These are phyloP conservation scores for Helleia helle DNA, from an alignment of 2,888 invertebrate species.

Conservation along the genomic window DNA sequence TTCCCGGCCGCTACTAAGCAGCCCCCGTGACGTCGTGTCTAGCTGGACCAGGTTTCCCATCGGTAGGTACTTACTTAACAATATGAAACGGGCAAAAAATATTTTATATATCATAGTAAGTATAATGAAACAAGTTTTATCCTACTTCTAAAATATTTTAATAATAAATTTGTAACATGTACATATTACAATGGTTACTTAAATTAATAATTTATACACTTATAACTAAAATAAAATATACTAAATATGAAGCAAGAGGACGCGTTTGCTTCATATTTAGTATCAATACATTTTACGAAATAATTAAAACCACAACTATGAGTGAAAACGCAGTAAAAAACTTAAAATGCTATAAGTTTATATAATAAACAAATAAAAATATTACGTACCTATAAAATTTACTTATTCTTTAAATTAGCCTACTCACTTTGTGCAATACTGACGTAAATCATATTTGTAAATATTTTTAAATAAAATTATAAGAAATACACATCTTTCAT, in stretches of 20 bases:
- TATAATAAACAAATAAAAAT: constrained; percentile 7
- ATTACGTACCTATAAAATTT: constrained; percentile 10
- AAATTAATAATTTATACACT: neutral
- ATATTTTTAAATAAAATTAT: neutral
- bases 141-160: constrained; percentile 17
- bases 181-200: constrained; percentile 31
- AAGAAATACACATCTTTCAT: constrained; percentile 29
- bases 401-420: constrained; percentile 11
- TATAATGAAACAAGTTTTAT: neutral
- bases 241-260: constrained; percentile 60
- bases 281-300: constrained; percentile 8
- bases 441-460: constrained; percentile 13
- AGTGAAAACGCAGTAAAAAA: constrained; percentile 59
- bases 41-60: too few relatives aligned
- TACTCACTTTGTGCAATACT: constrained; percentile 53
- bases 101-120: too few relatives aligned
- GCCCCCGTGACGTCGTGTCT: too few relatives aligned
- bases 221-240: constrained; percentile 6
- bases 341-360: too few relatives aligned
- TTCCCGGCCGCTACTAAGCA: too few relatives aligned
- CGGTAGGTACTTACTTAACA: too few relatives aligned
- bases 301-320: constrained; percentile 22
- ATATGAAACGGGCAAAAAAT: too few relatives aligned
- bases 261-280: constrained; percentile 55
- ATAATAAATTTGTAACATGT: constrained; percentile 32